Conservation (phyloP, 1,140 invertebrate genomes). For the Conus ventricosus region DNA sequence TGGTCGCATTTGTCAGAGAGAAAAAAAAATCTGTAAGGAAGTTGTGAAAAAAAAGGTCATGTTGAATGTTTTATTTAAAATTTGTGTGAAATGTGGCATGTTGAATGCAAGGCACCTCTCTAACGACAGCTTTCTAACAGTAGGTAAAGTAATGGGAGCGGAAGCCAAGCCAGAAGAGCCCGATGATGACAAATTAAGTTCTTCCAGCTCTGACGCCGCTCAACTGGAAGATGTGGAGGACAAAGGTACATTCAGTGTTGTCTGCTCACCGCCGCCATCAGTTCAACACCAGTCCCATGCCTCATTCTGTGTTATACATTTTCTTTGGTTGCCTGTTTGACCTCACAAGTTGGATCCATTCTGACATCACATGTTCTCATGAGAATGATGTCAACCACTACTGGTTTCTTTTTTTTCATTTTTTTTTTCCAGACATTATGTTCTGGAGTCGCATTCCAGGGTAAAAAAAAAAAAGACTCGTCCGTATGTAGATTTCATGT, state of each 20-base stretch:
- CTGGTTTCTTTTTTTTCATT: no score
- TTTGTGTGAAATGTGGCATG: background rate
- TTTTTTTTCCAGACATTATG: no score
- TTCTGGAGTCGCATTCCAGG: no score
- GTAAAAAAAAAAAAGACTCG: no score
- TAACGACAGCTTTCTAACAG: constrained; percentile 14
- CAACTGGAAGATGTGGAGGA: constrained; percentile 64
- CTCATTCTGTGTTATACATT: constrained; percentile 33
- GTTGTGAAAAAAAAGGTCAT: background rate
- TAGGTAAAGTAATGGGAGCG: constrained; percentile 25
- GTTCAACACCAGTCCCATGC: background rate
- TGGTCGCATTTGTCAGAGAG: no score
- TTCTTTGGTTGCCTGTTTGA: constrained; percentile 16
- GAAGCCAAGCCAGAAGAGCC: constrained; percentile 16
- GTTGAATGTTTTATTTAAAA: background rate
- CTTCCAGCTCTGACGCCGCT: constrained; percentile 66
- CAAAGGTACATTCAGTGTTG: constrained; percentile 55
- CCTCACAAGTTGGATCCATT: constrained; percentile 1
- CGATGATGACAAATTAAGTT: constrained; percentile 57
- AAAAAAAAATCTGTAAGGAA: no score
- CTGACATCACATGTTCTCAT: background rate
- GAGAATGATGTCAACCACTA: no score
- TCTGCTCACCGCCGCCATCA: background rate
- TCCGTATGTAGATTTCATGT: no score
- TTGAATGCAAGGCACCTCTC: background rate